Evolutionary conservation across 2,888 invertebrate genomes (phyloP).

Genomic region (Acrobasis repandana): DNA sequence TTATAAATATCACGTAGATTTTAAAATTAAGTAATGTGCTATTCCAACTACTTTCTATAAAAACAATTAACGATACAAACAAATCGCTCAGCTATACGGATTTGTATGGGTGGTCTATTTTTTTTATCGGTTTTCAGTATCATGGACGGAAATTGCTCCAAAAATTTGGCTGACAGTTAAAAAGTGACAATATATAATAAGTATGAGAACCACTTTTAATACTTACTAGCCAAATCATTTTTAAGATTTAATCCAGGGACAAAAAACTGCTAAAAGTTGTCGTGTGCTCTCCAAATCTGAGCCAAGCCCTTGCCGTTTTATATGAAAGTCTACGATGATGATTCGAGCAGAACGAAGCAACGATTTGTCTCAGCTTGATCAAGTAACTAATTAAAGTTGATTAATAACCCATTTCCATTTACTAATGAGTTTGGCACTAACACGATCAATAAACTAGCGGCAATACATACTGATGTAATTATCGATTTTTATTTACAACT

Average conservation of each 20-base stretch:
- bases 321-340: not conserved
- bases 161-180: too few species aligned
- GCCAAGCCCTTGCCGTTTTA: not conserved
- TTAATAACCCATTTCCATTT: not conserved
- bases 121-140: too few species aligned
- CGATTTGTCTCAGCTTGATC: not conserved
- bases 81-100: too few species aligned
- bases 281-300: not conserved
- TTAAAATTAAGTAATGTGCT: too few species aligned
- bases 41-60: too few species aligned
- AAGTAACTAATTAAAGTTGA: not conserved
- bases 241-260: not conserved
- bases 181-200: not conserved
- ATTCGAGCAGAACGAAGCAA: not conserved
- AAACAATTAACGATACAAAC: too few species aligned
- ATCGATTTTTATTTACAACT: not conserved
- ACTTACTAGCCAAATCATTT: constrained; percentile 8
- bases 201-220: not conserved
- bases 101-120: too few species aligned
- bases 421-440: not conserved
- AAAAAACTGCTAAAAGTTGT: not conserved
- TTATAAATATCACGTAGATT: too few species aligned
- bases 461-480: too few species aligned
- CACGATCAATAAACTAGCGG: not conserved
- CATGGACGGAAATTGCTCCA: too few species aligned